Conservation (phyloP, 2,797 vertebrate species). For the Lemur catta region DNA sequence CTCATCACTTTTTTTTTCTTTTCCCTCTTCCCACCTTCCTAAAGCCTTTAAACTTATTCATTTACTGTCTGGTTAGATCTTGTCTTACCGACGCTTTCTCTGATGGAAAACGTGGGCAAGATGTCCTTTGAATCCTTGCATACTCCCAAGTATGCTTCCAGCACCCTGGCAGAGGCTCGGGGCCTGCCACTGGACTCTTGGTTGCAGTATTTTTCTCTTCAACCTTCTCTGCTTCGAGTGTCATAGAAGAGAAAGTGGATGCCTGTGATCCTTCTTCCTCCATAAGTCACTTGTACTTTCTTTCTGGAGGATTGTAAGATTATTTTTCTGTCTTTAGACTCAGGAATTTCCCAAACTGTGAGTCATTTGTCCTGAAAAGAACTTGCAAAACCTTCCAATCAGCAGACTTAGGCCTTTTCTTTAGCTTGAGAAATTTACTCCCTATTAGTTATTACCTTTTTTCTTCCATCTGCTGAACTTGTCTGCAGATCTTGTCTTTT, state of each 20-base stretch:
- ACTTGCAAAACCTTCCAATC: background rate
- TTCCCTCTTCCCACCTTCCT: background rate
- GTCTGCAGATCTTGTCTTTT: background rate
- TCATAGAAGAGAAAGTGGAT: background rate
- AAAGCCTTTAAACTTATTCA: background rate
- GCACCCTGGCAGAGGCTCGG: background rate
- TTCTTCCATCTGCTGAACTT: background rate
- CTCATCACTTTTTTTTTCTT: background rate
- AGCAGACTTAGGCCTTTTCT: background rate
- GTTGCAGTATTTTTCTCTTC: background rate
- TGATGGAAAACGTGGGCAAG: background rate
- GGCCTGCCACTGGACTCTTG: background rate
- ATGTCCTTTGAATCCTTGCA: background rate
- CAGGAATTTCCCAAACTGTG: constrained; percentile 41
- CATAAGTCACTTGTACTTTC: background rate
- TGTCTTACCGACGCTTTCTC: background rate
- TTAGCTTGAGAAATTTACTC: constrained; percentile 29
- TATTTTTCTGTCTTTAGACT: constrained; percentile 38
- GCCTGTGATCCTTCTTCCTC: background rate
- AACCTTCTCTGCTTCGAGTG: background rate
- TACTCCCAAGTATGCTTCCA: background rate
- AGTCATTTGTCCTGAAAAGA: constrained; percentile 37
- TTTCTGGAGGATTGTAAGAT: constrained; percentile 9
- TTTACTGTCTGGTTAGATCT: background rate
- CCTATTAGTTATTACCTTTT: background rate